A percentile compares a stretch with the other conserved stretches of the same genome.
phyloP scores from a whole-genome alignment of 2,797 vertebrate genomes.

The Tokudaia muenninki region DNA sequence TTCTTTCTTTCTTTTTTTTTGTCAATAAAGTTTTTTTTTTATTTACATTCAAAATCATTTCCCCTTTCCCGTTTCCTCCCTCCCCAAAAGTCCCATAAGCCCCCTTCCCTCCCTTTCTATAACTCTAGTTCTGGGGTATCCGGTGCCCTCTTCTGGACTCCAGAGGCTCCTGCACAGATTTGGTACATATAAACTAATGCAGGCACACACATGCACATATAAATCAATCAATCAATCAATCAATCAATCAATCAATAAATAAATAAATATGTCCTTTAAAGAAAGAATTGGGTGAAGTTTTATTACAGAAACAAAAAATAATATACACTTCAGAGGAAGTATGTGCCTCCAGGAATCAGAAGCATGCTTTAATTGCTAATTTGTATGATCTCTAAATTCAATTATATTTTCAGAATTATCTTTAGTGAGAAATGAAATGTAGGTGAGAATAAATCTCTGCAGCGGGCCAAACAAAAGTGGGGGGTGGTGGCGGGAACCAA shows the following conservation, averaged over 20 bases:
- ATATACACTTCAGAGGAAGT: neutral
- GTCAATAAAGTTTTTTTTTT: too few relatives aligned
- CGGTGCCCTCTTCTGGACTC: neutral
- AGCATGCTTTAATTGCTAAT: neutral
- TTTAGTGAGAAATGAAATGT: neutral
- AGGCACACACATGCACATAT: neutral
- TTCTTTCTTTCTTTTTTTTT: too few relatives aligned
- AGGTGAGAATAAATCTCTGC: neutral
- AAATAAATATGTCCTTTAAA: neutral
- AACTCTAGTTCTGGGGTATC: neutral
- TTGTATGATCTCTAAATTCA: neutral
- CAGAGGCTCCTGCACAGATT: neutral
- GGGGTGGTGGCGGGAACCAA: fast-evolving
- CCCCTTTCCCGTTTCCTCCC: too few relatives aligned
- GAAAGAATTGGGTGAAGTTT: neutral
- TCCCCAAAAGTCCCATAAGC: too few relatives aligned
- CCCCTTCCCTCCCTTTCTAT: too few relatives aligned
- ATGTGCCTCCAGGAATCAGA: neutral
- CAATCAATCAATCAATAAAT: neutral
- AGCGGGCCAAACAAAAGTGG: neutral
- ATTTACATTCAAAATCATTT: too few relatives aligned
- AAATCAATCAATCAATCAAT: too few relatives aligned
- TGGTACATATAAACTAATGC: neutral
- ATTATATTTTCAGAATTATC: neutral
- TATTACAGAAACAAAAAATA: neutral